Base-by-base conservation (phyloP, 2,113 vertebrate species). In the Solea solea region DNA sequence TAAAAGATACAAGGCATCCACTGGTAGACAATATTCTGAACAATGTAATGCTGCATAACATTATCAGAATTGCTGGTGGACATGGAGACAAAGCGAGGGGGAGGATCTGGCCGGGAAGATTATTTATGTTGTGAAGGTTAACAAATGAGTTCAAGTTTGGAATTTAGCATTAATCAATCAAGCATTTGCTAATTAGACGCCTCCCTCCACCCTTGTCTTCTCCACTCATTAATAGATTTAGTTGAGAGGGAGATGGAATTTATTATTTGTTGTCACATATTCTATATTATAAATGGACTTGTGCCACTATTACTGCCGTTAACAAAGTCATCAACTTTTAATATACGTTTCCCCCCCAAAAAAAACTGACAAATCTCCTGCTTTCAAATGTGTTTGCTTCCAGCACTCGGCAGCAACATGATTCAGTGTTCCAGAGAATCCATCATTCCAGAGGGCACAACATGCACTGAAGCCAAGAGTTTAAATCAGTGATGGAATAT, bases 71-170 rank as follows among this genome's bases (percentile, higher is more conserved):
- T 90, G 82, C 80, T 74, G 40, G 72, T 63, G 52, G 75, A 64
- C 62, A 58, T 48, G 68, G 67, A 69, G 73, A 76, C 58, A 76
- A 69, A 44, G 45, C 49, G 74, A 79, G 74, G 61, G 64, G 85
- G 58, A 83, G 85, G 75, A 88, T 82, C 75, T 87, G 84, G 55
- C 63, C 49, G 64, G 63, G 55, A 67, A 88, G 86, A 91, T 90
- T 87, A 85, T 75, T 59, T 64, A 57, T 53, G 74, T 64, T 74
- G 60, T 76, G 89, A 90, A 89, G 87, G 88, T 86, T 88, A 88
- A 80, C 76, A 72, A 60, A 69, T 87, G 72, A 83, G 86, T 87
- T 76, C 46, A 76, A 68, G 52, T 74, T 69, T 49, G 54, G 74
- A 83, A 84, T 86, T 81, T 34, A 71, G 45, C 54, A 65, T 84